Evolutionary conservation across 1,140 invertebrate genomes (phyloP).

Genomic region (Zaprionus taronus): DNA sequence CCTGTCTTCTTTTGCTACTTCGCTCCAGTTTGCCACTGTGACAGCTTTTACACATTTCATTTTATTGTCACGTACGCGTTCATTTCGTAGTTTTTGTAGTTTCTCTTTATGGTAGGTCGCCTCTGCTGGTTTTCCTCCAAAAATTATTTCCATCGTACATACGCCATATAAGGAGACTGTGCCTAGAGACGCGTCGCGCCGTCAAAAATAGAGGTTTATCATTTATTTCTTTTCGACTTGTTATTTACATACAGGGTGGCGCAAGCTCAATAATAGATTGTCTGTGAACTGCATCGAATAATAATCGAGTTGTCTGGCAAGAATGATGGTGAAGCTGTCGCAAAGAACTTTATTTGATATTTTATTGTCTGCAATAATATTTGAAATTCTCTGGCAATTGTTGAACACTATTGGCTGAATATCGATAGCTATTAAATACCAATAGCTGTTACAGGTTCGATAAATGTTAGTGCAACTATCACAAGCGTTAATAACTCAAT

Average conservation of each 20-base stretch:
- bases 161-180: constrained; percentile 50
- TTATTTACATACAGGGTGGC: constrained; percentile 43
- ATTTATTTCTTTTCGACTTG: constrained; percentile 7
- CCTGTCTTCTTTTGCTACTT: constrained; percentile 27
- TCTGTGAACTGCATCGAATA: neutral
- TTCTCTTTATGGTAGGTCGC: constrained; percentile 70
- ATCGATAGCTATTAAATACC: neutral
- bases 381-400: neutral
- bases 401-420: neutral
- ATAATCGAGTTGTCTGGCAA: constrained; percentile 7
- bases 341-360: neutral
- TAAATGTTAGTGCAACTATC: neutral
- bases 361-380: neutral
- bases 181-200: neutral
- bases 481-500: neutral
- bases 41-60: constrained; percentile 78
- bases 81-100: constrained; percentile 48
- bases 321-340: neutral
- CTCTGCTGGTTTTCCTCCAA: constrained; percentile 40
- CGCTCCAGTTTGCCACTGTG: constrained; percentile 29
- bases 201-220: constrained; percentile 4
- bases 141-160: constrained; percentile 63
- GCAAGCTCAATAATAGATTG: neutral
- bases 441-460: neutral
- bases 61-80: constrained; percentile 79